phyloP scores from a whole-genome alignment of 2,797 vertebrate genomes.

The Anas acuta region DNA sequence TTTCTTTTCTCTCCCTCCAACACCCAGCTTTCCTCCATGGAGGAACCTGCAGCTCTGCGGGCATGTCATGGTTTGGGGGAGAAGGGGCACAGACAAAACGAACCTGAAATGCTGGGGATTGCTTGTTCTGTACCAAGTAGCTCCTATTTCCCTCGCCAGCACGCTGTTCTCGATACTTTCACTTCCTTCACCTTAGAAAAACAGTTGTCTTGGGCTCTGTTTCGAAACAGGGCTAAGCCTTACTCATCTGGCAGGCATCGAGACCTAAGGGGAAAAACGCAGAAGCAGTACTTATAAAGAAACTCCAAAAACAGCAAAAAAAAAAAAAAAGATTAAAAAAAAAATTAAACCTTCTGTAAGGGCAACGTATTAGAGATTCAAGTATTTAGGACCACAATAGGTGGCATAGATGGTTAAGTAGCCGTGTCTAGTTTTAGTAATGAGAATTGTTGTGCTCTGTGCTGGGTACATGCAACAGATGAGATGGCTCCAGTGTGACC shows the following conservation, averaged over 20 bases:
- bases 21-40: rapidly evolving
- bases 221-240: rapidly evolving
- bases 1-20: neutral
- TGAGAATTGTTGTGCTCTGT: neutral
- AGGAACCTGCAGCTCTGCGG: rapidly evolving
- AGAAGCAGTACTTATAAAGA: neutral
- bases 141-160: too few species aligned
- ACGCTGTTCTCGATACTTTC: neutral
- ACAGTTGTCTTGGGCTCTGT: too few species aligned
- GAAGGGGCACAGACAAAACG: too few species aligned
- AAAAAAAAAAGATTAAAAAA: neutral
- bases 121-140: too few species aligned
- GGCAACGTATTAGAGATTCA: rapidly evolving
- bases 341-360: neutral
- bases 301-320: neutral
- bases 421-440: neutral
- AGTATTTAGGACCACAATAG: neutral
- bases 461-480: neutral
- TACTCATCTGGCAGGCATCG: neutral
- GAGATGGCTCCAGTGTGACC: too few species aligned
- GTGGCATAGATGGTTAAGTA: neutral
- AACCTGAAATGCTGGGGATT: neutral
- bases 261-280: rapidly evolving
- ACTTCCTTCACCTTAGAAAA: neutral
- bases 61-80: neutral